Conservation (phyloP, 64 coral and sea anemone genomes). For the Pocillopora damicornis region DNA sequence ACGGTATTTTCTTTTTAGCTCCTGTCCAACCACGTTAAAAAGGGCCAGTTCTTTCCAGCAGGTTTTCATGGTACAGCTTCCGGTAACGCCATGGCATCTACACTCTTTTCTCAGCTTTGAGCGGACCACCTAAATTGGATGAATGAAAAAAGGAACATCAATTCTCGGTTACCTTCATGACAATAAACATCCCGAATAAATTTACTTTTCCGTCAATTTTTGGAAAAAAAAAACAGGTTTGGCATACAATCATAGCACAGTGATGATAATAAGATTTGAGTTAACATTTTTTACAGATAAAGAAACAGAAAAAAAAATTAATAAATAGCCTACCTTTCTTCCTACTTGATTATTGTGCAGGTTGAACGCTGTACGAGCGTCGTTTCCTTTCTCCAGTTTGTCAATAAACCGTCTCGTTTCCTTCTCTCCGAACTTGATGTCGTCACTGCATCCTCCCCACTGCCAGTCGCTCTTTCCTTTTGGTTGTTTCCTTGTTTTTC, state of each 20-base stretch:
- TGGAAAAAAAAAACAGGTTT: too few relatives aligned
- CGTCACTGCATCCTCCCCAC: constrained; percentile 58
- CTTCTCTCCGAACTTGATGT: constrained; percentile 52
- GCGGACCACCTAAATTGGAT: constrained; percentile 36
- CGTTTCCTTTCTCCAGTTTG: constrained; percentile 21
- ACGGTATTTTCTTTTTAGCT: constrained; percentile 60
- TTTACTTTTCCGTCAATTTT: too few relatives aligned
- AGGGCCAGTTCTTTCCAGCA: constrained; percentile 41
- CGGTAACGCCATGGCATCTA: constrained; percentile 59
- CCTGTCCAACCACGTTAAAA: constrained; percentile 35
- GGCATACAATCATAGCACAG: too few relatives aligned
- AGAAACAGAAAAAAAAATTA: too few relatives aligned
- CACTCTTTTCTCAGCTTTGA: constrained; percentile 34
- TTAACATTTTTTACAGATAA: too few relatives aligned
- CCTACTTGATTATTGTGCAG: constrained; percentile 69
- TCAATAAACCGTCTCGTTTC: constrained; percentile 57
- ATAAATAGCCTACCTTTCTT: constrained; percentile 49
- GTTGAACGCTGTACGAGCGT: constrained; percentile 39
- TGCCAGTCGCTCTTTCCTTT: constrained; percentile 33
- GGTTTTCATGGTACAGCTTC: constrained; percentile 43
- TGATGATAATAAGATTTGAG: too few relatives aligned
- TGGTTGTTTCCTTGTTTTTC: neutral
- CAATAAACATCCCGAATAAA: too few relatives aligned
- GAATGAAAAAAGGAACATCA: too few relatives aligned
- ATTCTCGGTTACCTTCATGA: too few relatives aligned